Conservation (phyloP, 1,140 invertebrate species). For the Euschistus heros region DNA sequence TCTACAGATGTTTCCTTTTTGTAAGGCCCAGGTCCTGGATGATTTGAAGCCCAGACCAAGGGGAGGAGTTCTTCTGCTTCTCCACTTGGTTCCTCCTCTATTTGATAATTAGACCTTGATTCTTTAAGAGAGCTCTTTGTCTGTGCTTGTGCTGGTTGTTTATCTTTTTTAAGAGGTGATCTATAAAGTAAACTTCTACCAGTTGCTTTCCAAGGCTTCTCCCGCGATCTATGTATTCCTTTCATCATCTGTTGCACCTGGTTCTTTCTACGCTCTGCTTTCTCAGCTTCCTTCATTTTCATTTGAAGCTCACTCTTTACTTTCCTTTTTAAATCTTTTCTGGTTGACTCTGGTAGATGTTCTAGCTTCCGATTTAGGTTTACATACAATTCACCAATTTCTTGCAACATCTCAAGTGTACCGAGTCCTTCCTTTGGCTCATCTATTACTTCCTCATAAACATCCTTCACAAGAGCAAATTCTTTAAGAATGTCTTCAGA, state of each 20-base stretch:
- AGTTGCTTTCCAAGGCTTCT: not conserved
- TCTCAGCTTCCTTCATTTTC: not conserved
- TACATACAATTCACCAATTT: not conserved
- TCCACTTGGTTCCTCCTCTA: not conserved
- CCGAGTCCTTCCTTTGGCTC: not conserved
- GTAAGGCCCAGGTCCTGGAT: slow-evolving; percentile 4
- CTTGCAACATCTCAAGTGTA: not conserved
- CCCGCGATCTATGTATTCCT: not conserved
- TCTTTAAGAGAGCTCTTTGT: no score
- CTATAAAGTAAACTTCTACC: not conserved
- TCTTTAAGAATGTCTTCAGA: slow-evolving; percentile 4
- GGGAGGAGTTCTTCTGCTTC: not conserved
- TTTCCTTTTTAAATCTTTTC: not conserved
- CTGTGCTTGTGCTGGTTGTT: no score
- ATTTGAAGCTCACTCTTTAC: not conserved
- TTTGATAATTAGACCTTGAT: no score
- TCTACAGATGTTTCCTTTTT: not conserved
- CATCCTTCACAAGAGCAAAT: not conserved
- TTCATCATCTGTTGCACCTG: not conserved
- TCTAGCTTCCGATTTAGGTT: slow-evolving; percentile 1
- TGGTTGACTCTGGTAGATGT: not conserved
- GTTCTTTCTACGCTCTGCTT: not conserved
- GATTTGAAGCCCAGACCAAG: not conserved
- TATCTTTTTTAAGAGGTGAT: not conserved
- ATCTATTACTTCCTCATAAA: not conserved